A percentile compares a stretch with the other conserved stretches of the same genome.
phyloP scores from a whole-genome alignment of 2,113 vertebrate species.

The Pantherophis guttatus region DNA sequence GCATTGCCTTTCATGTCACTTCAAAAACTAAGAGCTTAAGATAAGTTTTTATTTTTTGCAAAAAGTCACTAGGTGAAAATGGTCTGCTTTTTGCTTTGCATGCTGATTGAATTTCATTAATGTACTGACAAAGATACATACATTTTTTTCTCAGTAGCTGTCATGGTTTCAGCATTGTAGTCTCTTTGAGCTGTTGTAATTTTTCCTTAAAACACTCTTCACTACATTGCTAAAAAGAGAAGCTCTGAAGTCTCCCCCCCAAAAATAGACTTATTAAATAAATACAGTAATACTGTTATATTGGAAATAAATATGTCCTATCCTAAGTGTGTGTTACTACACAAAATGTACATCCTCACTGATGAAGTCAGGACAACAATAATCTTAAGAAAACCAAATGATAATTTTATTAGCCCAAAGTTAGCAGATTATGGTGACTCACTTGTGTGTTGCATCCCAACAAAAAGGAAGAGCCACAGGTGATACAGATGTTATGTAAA shows the following conservation, averaged over 20 bases:
- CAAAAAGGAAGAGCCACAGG: background rate
- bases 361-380: background rate
- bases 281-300: background rate
- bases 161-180: slow-evolving; percentile 19
- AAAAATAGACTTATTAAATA: background rate
- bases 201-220: background rate
- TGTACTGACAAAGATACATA: background rate
- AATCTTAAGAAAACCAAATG: background rate
- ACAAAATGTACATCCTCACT: background rate
- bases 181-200: background rate
- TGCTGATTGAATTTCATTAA: slow-evolving; percentile 13
- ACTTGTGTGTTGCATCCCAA: background rate
- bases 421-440: background rate
- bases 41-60: slow-evolving; percentile 13
- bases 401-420: background rate
- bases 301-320: background rate
- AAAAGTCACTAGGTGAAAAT: background rate
- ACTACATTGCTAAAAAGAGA: slow-evolving; percentile 4
- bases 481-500: background rate
- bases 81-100: background rate
- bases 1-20: slow-evolving; percentile 19
- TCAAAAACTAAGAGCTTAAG: background rate
- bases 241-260: background rate
- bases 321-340: background rate
- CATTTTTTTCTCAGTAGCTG: background rate